Conservation (phyloP, 1,140 invertebrate genomes). For the Hyles vespertilio region DNA sequence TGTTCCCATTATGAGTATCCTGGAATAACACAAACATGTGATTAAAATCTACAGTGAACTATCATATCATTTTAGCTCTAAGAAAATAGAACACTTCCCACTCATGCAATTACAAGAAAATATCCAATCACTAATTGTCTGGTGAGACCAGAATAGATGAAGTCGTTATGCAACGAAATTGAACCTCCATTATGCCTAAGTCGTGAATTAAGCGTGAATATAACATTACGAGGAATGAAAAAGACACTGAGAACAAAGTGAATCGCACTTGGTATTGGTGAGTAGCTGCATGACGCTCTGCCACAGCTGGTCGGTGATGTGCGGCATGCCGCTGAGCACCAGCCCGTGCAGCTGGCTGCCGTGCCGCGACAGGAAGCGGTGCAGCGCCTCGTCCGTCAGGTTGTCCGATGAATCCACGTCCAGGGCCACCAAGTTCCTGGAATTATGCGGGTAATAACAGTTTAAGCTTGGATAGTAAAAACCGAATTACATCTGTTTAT, state of each 20-base stretch:
- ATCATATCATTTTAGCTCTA: background rate
- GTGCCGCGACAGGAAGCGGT: slow-evolving; percentile 92
- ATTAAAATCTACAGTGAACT: background rate
- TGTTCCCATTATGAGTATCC: slow-evolving; percentile 98
- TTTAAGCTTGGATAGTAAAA: background rate
- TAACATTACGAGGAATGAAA: no score
- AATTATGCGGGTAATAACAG: background rate
- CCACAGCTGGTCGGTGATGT: slow-evolving; percentile 98
- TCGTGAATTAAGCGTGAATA: no score
- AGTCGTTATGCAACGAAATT: no score
- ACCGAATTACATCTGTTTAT: no score
- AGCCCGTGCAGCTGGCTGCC: slow-evolving; percentile 93
- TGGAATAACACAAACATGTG: slow-evolving; percentile 61
- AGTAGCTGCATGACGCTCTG: slow-evolving; percentile 92
- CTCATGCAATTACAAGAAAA: no score
- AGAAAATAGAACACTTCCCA: no score
- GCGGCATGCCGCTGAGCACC: slow-evolving; percentile 95
- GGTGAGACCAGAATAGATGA: no score
- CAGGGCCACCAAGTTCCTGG: slow-evolving; percentile 87
- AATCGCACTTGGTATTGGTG: slow-evolving; percentile 89
- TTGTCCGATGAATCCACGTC: slow-evolving; percentile 97
- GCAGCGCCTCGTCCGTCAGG: slow-evolving; percentile 92
- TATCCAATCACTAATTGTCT: no score
- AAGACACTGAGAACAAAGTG: no score
- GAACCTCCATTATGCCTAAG: no score